Evolutionary conservation across 2,888 invertebrate species (phyloP).

Genomic region (Drosophila rellima): DNA sequence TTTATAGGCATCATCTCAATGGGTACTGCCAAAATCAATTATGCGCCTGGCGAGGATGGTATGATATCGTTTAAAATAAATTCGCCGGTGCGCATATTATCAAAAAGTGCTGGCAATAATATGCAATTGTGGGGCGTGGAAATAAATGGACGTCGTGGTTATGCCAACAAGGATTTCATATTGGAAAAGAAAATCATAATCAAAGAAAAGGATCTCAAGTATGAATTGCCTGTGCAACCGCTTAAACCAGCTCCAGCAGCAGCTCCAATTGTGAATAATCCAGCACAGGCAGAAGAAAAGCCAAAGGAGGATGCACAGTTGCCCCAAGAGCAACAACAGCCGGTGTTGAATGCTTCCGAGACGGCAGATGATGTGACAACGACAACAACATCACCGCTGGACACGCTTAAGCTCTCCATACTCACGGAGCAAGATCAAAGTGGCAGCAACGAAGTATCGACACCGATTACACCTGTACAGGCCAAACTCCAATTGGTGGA

Average conservation of each 20-base stretch:
- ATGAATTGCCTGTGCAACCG: conserved; percentile 83
- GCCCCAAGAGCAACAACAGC: conserved; percentile 5
- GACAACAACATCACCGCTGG: conserved; percentile 67
- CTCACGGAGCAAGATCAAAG: conserved; percentile 78
- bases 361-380: conserved; percentile 52
- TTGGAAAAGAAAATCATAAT: conserved; percentile 88
- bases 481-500: conserved; percentile 87
- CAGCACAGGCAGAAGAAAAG: conserved; percentile 14
- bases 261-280: conserved; percentile 2
- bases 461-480: conserved; percentile 60
- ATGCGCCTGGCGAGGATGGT: conserved; percentile 87
- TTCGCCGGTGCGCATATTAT: conserved; percentile 88
- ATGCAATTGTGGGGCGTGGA: conserved; percentile 89
- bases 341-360: conserved; percentile 63
- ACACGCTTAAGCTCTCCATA: conserved; percentile 43
- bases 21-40: conserved; percentile 87
- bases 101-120: conserved; percentile 89
- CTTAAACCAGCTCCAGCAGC: conserved; percentile 1
- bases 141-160: conserved; percentile 90
- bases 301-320: conserved; percentile 24
- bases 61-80: conserved; percentile 88
- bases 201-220: conserved; percentile 78
- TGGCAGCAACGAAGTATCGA: conserved; percentile 34
- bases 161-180: conserved; percentile 88
- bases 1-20: conserved; percentile 86